A percentile compares a stretch with the other conserved stretches of the same genome.
Evolutionary conservation across 2,113 vertebrate genomes (phyloP).

Genomic region (Callorhinus ursinus): DNA sequence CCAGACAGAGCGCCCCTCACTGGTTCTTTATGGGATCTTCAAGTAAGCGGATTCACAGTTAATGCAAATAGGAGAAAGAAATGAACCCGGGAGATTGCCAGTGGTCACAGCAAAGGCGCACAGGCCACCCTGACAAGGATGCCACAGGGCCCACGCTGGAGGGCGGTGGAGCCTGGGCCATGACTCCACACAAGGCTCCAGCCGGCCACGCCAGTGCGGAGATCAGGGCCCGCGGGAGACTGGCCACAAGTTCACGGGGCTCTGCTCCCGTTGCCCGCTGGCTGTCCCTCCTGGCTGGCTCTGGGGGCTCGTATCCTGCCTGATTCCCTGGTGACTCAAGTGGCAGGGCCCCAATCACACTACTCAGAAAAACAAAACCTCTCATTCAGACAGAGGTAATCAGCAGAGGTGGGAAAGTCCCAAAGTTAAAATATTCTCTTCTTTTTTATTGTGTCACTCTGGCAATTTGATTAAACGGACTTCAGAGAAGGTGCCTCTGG

Average conservation of each 20-base stretch:
- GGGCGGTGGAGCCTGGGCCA: background rate
- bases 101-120: background rate
- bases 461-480: slow-evolving; percentile 73
- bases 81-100: background rate
- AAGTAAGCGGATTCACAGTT: background rate
- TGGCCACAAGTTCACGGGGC: background rate
- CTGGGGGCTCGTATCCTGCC: background rate
- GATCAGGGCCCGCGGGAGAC: background rate
- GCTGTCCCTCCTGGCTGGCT: background rate
- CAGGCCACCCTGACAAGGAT: background rate
- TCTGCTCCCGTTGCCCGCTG: background rate
- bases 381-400: background rate
- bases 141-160: rapidly evolving
- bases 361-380: background rate
- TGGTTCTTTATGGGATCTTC: background rate
- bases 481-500: slow-evolving; percentile 44
- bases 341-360: background rate
- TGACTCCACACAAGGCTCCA: background rate
- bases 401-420: background rate
- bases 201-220: background rate
- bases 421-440: background rate
- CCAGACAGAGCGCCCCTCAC: background rate
- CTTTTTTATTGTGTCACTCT: background rate
- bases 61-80: background rate
- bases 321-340: background rate